phyloP scores from a whole-genome alignment of 2,113 vertebrate species.

The Xyliphius kryptos region DNA sequence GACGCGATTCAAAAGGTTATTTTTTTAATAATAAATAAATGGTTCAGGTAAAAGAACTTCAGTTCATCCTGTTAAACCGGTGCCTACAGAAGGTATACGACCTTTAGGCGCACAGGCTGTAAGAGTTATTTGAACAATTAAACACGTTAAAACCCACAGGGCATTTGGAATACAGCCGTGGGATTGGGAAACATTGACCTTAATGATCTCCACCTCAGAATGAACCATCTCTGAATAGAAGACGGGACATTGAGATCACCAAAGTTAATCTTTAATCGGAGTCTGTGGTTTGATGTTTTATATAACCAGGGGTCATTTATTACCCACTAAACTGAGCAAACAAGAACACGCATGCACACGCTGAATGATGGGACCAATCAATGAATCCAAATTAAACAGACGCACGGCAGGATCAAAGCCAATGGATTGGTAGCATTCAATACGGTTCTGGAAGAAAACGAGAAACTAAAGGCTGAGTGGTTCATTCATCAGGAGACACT shows the following conservation, averaged over 20 bases:
- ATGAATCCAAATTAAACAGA: neutral
- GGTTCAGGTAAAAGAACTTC: too few relatives aligned
- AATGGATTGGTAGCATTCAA: neutral
- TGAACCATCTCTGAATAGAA: too few relatives aligned
- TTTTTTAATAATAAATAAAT: too few relatives aligned
- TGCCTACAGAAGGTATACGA: too few relatives aligned
- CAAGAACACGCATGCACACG: neutral
- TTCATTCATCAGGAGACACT: too few relatives aligned
- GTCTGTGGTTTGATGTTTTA: conserved; percentile 9
- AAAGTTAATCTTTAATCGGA: conserved; percentile 30
- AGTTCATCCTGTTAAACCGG: too few relatives aligned
- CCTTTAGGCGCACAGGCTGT: too few relatives aligned
- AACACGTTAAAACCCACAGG: neutral
- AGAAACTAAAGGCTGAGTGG: neutral
- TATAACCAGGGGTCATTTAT: conserved; percentile 7
- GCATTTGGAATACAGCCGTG: neutral
- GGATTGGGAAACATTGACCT: neutral
- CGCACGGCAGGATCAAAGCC: neutral
- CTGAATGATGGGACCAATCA: conserved; percentile 1
- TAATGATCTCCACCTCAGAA: neutral
- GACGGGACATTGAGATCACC: neutral
- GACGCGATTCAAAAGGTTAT: too few relatives aligned
- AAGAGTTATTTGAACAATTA: too few relatives aligned
- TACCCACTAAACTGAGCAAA: conserved; percentile 22
- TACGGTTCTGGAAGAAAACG: neutral